These are phyloP conservation scores for Caenorhabditis afra DNA, from an alignment of 2,888 invertebrate species.

Conservation along the genomic window DNA sequence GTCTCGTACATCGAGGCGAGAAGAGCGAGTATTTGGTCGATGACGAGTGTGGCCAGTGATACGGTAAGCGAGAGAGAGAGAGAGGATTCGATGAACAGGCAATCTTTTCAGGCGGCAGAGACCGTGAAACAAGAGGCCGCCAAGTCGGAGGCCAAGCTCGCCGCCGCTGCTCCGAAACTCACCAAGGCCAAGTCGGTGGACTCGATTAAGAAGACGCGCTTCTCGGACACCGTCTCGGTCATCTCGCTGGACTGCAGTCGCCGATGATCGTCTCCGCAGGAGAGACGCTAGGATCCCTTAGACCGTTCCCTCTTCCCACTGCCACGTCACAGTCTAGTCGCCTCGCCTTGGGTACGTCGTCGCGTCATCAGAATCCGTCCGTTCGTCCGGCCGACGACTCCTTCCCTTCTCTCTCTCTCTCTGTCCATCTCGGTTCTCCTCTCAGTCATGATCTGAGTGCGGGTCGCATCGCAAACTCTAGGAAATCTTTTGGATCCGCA, in stretches of 20 bases:
- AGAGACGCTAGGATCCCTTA: constrained; percentile 22
- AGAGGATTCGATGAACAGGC: not conserved
- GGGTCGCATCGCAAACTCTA: constrained; percentile 30
- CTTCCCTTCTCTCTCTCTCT: constrained; percentile 3
- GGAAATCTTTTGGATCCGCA: constrained; percentile 44
- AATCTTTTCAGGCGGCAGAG: constrained; percentile 43
- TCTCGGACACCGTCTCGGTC: constrained; percentile 70
- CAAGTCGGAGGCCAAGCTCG: constrained; percentile 29
- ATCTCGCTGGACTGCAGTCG: constrained; percentile 63
- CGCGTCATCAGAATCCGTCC: constrained; percentile 10
- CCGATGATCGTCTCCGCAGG: constrained; percentile 26
- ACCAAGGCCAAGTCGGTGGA: constrained; percentile 57
- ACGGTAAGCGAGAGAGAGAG: constrained; percentile 18
- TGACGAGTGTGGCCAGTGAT: constrained; percentile 57
- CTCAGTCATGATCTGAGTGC: constrained; percentile 47
- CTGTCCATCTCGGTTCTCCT: not conserved
- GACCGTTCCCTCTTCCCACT: constrained; percentile 26
- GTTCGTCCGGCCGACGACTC: constrained; percentile 8
- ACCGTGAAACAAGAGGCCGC: constrained; percentile 46
- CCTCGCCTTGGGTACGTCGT: constrained; percentile 42
- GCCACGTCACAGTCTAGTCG: constrained; percentile 51
- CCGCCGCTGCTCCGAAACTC: constrained; percentile 37
- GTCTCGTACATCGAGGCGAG: constrained; percentile 71
- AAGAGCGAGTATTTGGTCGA: constrained; percentile 68
- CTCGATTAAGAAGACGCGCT: constrained; percentile 67